Base-by-base conservation (phyloP, 2,113 vertebrate species). In the Blennius ocellaris region DNA sequence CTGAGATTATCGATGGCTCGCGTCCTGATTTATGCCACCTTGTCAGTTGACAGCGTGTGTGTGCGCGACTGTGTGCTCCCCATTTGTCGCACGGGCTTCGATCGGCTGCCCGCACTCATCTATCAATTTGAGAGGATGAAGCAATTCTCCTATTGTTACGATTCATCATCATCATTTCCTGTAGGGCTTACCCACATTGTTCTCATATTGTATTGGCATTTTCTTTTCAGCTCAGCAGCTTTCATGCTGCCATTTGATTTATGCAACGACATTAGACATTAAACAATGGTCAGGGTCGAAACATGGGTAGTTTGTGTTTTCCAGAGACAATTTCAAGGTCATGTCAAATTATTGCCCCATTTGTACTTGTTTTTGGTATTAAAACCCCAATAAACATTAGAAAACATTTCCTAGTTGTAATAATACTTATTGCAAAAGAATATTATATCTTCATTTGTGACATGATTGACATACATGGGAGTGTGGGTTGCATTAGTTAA, bases 1-100 rank as follows among this genome's bases (percentile, higher is more conserved):
- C 61, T 37, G 17, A 65, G 40, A 16, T 66, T 72, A 84, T 72
- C 60, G 41, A 76, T 81, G 64, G 11, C 41, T 68, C 43, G 37
- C 55, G 54, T 49, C 52, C 48, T 66, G 59, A 76, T 77, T 74
- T 71, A 69, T 49, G 8, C 21, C 16, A 8, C 58, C 7, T 12
- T 37, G 8, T 44, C 15, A 10, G 51, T 82, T 11, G 8, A 60
- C 44, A 3, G 14, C 21, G 21, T 30, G 21, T 57, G 40, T 52
- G n/a, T 37, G 21, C 21, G 21, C 21, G 21, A 30, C 21, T 30
- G 21, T 30, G 21, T 30, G 21, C 21, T 30, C 21, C 21, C 17
- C 57, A 51, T 76, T 56, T 72, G 64, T 55, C 54, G 49, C 30
- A 9, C 54, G 48, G 40, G 56, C 21, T 82, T 84, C 0, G 21